These are phyloP conservation scores for Bufotes viridis DNA, from an alignment of 2,797 vertebrate species.

Conservation along the genomic window DNA sequence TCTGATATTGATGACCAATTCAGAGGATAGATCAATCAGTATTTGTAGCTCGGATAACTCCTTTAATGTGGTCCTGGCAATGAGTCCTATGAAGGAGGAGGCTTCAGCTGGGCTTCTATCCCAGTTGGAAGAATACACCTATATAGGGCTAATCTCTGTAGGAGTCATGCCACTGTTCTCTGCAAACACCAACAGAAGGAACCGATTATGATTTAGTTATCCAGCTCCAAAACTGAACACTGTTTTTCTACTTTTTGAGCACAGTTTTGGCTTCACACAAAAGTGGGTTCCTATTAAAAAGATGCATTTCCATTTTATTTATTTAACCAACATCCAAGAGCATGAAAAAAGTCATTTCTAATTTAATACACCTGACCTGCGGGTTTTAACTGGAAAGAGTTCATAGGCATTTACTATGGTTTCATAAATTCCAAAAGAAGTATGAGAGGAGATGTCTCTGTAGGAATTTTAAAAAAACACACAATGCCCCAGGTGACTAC, in stretches of 20 bases:
- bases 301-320: slow-evolving; percentile 3
- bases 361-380: neutral
- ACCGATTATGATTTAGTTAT: neutral
- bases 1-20: too few relatives aligned
- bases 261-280: neutral
- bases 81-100: neutral
- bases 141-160: too few relatives aligned
- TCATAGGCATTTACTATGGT: neutral
- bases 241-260: neutral
- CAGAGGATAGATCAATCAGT: too few relatives aligned
- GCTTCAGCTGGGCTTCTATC: neutral
- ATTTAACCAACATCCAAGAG: neutral
- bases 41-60: too few relatives aligned
- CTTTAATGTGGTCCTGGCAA: too few relatives aligned
- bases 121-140: neutral
- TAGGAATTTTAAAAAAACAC: neutral
- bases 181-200: neutral
- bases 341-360: neutral
- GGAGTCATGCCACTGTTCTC: neutral
- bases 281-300: neutral
- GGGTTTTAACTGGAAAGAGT: slow-evolving; percentile 5
- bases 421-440: neutral
- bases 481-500: slow-evolving; percentile 4
- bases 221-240: neutral
- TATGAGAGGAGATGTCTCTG: neutral